Evolutionary conservation across 2,113 vertebrate species (phyloP).

Genomic region (Microcebus ravelobensis): DNA sequence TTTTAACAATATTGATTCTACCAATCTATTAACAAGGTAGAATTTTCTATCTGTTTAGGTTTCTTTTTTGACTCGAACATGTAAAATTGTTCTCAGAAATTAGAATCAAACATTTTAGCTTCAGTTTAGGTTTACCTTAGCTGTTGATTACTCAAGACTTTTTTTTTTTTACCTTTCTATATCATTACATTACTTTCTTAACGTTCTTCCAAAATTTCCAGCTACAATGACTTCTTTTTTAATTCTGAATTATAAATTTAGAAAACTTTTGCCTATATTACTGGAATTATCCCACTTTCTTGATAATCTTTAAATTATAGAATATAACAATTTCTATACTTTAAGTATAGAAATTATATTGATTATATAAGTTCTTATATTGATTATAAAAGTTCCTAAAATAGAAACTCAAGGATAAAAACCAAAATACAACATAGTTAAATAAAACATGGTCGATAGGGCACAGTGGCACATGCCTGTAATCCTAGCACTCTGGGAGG

Average conservation of each 20-base stretch:
- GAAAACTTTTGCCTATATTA: not conserved
- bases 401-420: not conserved
- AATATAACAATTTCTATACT: not conserved
- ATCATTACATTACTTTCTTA: not conserved
- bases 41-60: not conserved
- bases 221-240: not conserved
- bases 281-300: not conserved
- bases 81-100: not conserved
- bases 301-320: not conserved
- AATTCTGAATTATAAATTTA: not conserved
- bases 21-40: too few relatives aligned
- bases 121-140: not conserved
- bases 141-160: not conserved
- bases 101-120: not conserved
- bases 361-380: not conserved
- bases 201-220: not conserved
- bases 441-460: not conserved
- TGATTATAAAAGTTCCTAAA: not conserved
- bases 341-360: not conserved
- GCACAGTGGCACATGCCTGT: too few relatives aligned
- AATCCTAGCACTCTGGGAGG: too few relatives aligned
- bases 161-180: not conserved
- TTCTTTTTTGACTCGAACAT: not conserved
- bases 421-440: not conserved
- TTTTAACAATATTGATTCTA: too few relatives aligned